These are phyloP conservation scores for Ophthalmolycus amberensis DNA, from an alignment of 2,113 vertebrate species.

Conservation along the genomic window DNA sequence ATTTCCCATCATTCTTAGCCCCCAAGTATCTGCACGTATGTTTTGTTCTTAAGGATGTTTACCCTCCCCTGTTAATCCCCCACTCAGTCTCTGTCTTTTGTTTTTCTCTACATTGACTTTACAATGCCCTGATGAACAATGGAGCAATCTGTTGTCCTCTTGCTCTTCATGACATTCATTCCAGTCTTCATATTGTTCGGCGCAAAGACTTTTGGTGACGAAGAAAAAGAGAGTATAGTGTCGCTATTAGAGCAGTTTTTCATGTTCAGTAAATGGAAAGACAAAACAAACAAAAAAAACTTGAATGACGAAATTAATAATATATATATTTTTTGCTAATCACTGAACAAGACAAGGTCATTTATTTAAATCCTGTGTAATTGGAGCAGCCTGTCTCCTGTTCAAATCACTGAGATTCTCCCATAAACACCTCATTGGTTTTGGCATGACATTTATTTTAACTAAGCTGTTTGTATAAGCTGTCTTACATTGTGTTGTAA, in stretches of 20 bases:
- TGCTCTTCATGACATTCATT: background rate
- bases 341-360: conserved; percentile 14
- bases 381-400: conserved; percentile 23
- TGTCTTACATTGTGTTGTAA: no score
- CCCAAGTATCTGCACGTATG: background rate
- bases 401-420: conserved; percentile 18
- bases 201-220: background rate
- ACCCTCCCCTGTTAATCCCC: background rate
- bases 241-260: background rate
- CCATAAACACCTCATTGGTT: conserved; percentile 27
- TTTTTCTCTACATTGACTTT: background rate
- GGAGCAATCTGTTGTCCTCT: background rate
- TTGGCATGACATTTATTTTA: background rate
- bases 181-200: background rate
- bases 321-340: conserved; percentile 19
- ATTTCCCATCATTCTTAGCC: background rate
- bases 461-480: no score
- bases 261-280: background rate
- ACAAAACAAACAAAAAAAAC: background rate
- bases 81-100: background rate
- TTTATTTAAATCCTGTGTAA: conserved; percentile 47
- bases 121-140: background rate
- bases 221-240: background rate
- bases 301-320: conserved; percentile 17
- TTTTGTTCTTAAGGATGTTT: background rate